Conservation (phyloP, 2,888 invertebrate species). For the Eristalis tenax region DNA sequence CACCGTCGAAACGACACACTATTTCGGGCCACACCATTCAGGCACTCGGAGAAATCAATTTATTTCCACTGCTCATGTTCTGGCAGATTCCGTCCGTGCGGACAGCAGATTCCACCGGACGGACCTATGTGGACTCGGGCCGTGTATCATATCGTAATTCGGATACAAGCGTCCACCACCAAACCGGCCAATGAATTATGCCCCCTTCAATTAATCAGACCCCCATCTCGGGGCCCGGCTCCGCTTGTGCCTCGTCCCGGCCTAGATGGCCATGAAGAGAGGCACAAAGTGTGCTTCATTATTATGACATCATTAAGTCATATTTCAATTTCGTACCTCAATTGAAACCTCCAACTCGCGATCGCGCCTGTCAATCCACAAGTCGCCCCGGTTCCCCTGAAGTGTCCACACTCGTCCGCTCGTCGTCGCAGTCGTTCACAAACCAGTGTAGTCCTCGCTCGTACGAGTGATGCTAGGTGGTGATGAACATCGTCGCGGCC, state of each 20-base stretch:
- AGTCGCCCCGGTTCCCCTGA: background rate
- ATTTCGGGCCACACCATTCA: conserved; percentile 10
- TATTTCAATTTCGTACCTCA: conserved; percentile 70
- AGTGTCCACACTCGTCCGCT: background rate
- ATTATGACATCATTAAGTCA: conserved; percentile 72
- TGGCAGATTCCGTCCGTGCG: conserved; percentile 9
- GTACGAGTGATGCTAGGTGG: conserved; percentile 18
- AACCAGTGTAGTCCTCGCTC: background rate
- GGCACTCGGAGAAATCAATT: conserved; percentile 51
- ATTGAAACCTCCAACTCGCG: conserved; percentile 57
- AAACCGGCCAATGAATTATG: conserved; percentile 53
- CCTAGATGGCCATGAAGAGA: conserved; percentile 45
- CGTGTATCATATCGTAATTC: conserved; percentile 59
- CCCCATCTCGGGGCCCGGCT: conserved; percentile 2
- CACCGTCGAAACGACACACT: conserved; percentile 36
- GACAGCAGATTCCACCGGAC: background rate
- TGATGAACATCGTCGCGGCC: conserved; percentile 62
- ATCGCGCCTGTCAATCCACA: conserved; percentile 48
- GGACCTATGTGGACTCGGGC: conserved; percentile 31
- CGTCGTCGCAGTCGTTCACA: too few species aligned
- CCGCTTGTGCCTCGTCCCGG: background rate
- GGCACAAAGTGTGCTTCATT: conserved; percentile 68
- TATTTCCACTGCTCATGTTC: conserved; percentile 31
- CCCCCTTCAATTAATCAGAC: conserved; percentile 68
- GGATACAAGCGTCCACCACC: conserved; percentile 41